phyloP scores from a whole-genome alignment of 2,113 vertebrate species.

The Hippolais icterina region DNA sequence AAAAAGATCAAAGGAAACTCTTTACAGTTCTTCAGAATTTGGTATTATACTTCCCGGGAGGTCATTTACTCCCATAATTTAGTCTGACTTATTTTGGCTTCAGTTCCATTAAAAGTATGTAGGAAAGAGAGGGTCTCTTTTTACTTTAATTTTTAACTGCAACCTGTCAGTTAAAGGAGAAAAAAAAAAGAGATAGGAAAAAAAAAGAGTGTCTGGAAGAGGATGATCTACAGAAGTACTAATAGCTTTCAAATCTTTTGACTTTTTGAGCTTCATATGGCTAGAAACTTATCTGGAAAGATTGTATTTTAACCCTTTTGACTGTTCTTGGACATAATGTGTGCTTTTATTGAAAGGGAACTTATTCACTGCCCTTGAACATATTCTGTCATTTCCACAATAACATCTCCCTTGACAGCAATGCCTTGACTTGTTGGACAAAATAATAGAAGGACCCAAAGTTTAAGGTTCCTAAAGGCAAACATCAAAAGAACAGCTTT shows the following conservation, averaged over 20 bases:
- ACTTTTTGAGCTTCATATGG: conserved; percentile 71
- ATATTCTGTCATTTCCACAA: not conserved
- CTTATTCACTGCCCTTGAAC: conserved; percentile 37
- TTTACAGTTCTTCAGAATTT: conserved; percentile 80
- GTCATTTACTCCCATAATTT: conserved; percentile 84
- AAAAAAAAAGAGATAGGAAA: not conserved
- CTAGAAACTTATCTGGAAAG: conserved; percentile 66
- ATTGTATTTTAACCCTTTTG: conserved; percentile 74
- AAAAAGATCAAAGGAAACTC: conserved; percentile 82
- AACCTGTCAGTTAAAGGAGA: conserved; percentile 73
- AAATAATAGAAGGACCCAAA: conserved; percentile 43
- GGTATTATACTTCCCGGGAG: conserved; percentile 79
- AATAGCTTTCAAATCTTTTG: conserved; percentile 80
- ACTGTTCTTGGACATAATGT: conserved; percentile 43
- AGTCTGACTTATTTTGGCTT: conserved; percentile 85
- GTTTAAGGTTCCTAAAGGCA: conserved; percentile 42
- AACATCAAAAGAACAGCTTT: conserved; percentile 14
- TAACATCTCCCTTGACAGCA: conserved; percentile 13
- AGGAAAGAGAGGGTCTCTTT: conserved; percentile 71
- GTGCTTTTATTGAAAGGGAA: conserved; percentile 45
- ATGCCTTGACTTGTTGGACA: conserved; percentile 43
- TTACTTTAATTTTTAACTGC: conserved; percentile 80
- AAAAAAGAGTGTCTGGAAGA: conserved; percentile 71
- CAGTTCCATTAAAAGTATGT: conserved; percentile 79
- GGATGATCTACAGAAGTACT: conserved; percentile 74